phyloP scores from a whole-genome alignment of 2,113 vertebrate genomes.

The Lynx canadensis region DNA sequence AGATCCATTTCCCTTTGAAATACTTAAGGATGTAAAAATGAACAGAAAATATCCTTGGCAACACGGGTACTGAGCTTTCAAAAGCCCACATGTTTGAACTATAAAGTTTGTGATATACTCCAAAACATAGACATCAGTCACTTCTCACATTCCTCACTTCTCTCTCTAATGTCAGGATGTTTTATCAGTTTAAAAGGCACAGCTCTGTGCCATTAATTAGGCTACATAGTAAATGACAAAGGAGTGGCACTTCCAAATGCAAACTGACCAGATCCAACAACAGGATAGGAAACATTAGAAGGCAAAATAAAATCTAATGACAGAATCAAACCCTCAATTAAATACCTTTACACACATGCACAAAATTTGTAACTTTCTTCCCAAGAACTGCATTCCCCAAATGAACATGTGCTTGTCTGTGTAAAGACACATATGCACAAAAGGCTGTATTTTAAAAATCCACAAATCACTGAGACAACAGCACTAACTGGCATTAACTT shows the following conservation, averaged over 20 bases:
- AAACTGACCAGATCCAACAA: not conserved
- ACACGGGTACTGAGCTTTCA: not conserved
- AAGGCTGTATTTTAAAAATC: not conserved
- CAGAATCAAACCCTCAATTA: not conserved
- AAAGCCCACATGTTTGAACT: not conserved
- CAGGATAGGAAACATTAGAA: not conserved
- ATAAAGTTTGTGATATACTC: not conserved
- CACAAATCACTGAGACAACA: not conserved
- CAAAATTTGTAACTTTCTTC: not conserved
- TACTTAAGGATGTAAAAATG: conserved; percentile 35
- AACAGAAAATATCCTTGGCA: not conserved
- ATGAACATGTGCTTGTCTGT: not conserved
- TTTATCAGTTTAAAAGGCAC: not conserved
- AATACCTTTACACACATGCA: not conserved
- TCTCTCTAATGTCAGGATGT: not conserved
- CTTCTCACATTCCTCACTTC: not conserved
- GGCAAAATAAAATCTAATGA: not conserved
- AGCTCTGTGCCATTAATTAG: not conserved
- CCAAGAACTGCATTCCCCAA: not conserved
- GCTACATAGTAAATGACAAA: not conserved
- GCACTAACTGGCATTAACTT: not conserved
- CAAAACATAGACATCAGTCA: not conserved
- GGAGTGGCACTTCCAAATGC: not conserved
- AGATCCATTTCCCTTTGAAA: conserved; percentile 53
- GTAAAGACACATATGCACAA: not conserved